Conservation (phyloP, 2,888 invertebrate species). For the Drosophila phalerata region DNA sequence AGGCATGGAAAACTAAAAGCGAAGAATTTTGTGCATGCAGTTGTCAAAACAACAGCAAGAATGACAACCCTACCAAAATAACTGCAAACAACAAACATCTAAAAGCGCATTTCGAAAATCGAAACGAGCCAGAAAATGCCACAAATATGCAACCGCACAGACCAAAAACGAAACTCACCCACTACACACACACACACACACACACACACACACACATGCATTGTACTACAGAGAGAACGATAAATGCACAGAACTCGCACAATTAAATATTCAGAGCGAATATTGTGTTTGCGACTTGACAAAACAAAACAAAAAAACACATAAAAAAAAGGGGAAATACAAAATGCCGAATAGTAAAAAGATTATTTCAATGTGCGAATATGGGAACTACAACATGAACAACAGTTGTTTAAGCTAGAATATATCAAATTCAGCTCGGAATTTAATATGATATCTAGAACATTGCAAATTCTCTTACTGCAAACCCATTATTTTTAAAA, state of each 20-base stretch:
- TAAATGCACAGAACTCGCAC: slow-evolving; percentile 57
- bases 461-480: no score
- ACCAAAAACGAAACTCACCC: slow-evolving; percentile 51
- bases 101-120: slow-evolving; percentile 74
- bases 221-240: slow-evolving; percentile 18
- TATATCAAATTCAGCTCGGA: background rate
- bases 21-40: slow-evolving; percentile 54
- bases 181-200: slow-evolving; percentile 8
- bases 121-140: slow-evolving; percentile 63
- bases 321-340: slow-evolving; percentile 20
- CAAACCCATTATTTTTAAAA: no score
- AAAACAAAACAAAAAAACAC: background rate
- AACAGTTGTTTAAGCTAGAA: slow-evolving; percentile 12
- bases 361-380: slow-evolving; percentile 25
- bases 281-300: slow-evolving; percentile 58
- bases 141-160: slow-evolving; percentile 69
- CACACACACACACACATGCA: slow-evolving; percentile 3
- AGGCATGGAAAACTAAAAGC: slow-evolving; percentile 31
- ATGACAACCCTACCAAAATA: slow-evolving; percentile 50
- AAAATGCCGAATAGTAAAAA: slow-evolving; percentile 38
- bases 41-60: slow-evolving; percentile 38
- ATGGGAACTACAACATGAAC: slow-evolving; percentile 13
- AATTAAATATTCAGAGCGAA: slow-evolving; percentile 77
- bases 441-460: background rate
- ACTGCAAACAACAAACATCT: slow-evolving; percentile 61